Evolutionary conservation across 2,113 vertebrate genomes (phyloP).

Genomic region (Esox niger): DNA sequence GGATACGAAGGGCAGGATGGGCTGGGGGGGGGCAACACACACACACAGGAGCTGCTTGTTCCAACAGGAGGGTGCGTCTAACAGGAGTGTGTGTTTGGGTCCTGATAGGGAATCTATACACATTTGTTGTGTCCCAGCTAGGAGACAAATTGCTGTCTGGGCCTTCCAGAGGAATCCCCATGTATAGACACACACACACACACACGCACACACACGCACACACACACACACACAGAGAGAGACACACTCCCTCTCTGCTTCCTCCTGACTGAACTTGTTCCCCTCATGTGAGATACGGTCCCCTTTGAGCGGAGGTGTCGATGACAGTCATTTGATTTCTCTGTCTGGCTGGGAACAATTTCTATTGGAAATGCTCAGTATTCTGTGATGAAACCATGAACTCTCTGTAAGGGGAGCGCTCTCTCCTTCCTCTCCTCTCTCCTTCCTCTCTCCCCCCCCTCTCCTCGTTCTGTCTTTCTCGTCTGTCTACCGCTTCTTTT

Average conservation of each 20-base stretch:
- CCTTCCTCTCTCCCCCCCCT: background rate
- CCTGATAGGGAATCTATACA: conserved; percentile 57
- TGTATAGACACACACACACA: background rate
- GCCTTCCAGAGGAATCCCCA: conserved; percentile 38
- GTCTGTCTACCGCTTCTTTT: conserved; percentile 33
- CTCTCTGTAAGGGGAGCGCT: conserved; percentile 53
- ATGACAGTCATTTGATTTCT: conserved; percentile 40
- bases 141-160: conserved; percentile 32
- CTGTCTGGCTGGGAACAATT: conserved; percentile 29
- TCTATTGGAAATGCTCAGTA: conserved; percentile 10
- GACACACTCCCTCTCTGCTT: background rate
- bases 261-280: background rate
- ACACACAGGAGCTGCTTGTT: conserved; percentile 68
- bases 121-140: conserved; percentile 45
- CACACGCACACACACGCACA: conserved; percentile 3
- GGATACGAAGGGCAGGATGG: conserved; percentile 55
- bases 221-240: conserved; percentile 26
- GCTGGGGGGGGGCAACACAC: conserved; percentile 30
- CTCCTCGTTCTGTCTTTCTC: conserved; percentile 35
- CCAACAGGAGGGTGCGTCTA: conserved; percentile 57
- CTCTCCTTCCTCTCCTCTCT: conserved; percentile 21
- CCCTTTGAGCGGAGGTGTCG: conserved; percentile 6
- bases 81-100: too few relatives aligned
- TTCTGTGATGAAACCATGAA: background rate
- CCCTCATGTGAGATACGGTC: background rate